phyloP scores from a whole-genome alignment of 2,888 invertebrate species.

The Vesta saturnalis region DNA sequence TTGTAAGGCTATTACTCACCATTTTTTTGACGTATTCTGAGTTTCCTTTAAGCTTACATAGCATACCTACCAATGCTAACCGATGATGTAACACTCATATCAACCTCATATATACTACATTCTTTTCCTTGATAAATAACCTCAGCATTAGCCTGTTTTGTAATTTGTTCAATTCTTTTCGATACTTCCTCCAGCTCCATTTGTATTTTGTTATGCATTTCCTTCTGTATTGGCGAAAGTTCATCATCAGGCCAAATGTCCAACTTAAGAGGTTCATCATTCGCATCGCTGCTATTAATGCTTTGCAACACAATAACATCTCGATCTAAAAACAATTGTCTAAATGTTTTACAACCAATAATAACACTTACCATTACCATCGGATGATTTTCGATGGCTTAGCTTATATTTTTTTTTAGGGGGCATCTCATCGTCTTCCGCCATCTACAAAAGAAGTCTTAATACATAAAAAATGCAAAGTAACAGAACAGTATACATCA shows the following conservation, averaged over 20 bases:
- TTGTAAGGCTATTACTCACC: too few relatives aligned
- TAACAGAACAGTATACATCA: constrained; percentile 46
- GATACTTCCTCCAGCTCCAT: constrained; percentile 75
- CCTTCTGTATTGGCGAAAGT: constrained; percentile 72
- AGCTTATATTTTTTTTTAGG: constrained; percentile 59
- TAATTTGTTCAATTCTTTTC: constrained; percentile 68
- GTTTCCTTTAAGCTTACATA: too few relatives aligned
- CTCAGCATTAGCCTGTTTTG: constrained; percentile 69
- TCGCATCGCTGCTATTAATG: constrained; percentile 51
- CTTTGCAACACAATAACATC: constrained; percentile 58
- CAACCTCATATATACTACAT: constrained; percentile 71
- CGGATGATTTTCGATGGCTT: constrained; percentile 55
- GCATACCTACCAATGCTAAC: background rate
- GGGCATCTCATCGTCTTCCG: constrained; percentile 52
- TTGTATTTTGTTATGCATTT: constrained; percentile 70
- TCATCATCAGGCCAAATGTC: constrained; percentile 77
- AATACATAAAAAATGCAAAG: constrained; percentile 14
- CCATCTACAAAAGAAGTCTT: constrained; percentile 40
- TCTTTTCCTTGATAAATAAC: constrained; percentile 74
- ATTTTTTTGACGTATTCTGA: too few relatives aligned
- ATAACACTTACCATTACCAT: constrained; percentile 53
- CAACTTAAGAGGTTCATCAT: constrained; percentile 66
- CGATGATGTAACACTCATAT: constrained; percentile 27
- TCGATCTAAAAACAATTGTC: constrained; percentile 50
- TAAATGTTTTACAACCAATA: background rate